Evolutionary conservation across 2,797 vertebrate genomes (phyloP).

Genomic region (Sarcoramphus papa): DNA sequence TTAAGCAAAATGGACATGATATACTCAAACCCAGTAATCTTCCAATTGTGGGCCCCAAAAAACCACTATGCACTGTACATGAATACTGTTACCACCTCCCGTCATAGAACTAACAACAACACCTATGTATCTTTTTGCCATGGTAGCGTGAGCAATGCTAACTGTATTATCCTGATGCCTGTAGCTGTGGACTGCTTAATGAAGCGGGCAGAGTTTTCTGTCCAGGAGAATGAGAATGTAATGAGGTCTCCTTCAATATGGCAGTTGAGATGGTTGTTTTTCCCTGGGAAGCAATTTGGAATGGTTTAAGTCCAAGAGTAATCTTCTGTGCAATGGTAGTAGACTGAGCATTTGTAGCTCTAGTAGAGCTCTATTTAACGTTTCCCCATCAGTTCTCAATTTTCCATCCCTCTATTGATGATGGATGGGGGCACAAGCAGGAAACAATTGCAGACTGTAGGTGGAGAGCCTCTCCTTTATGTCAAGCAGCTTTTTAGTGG

Average conservation of each 20-base stretch:
- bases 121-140: rapidly evolving
- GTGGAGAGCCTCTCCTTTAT: not conserved
- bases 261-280: not conserved
- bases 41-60: not conserved
- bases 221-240: not conserved
- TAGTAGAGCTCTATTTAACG: not conserved
- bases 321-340: not conserved
- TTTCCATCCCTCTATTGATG: not conserved
- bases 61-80: rapidly evolving
- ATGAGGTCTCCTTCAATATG: not conserved
- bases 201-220: not conserved
- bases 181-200: not conserved
- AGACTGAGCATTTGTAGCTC: not conserved
- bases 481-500: not conserved
- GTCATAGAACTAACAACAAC: not conserved
- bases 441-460: not conserved
- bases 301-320: not conserved
- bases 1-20: not conserved
- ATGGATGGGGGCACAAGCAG: not conserved
- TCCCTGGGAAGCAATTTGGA: not conserved
- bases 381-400: not conserved
- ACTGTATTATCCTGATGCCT: not conserved
- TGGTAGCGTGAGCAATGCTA: not conserved
- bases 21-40: not conserved
- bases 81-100: not conserved